Evolutionary conservation across 2,113 vertebrate species (phyloP), one percentile per base, ranked within the genome.

Genomic region (Tetrax tetrax): DNA sequence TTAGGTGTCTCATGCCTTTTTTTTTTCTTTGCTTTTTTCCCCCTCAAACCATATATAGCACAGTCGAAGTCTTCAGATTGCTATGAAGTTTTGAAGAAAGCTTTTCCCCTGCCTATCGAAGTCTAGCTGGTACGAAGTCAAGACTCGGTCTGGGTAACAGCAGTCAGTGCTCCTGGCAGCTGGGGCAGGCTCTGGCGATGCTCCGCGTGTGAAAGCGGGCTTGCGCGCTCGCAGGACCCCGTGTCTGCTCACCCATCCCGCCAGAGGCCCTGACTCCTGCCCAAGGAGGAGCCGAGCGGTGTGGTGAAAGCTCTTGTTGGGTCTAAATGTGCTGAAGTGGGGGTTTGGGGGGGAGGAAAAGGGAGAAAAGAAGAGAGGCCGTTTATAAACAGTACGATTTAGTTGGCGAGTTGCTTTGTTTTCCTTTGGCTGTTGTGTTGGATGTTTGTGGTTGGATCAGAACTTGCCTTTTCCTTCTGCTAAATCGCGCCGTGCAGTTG

Each of bases 361-460:
- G 4, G 23, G 7, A 24, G 28, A 25, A 48, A 37, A 51, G 6
- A 7, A 29, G 70, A 50, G 79, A 69, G 57, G 45, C 86, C 65
- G 13, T 92, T 87, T 92, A 61, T 69, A 84, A 96, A 50, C 43
- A 91, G 80, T 50, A 83, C 77, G 38, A 4, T 79, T 85, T 53
- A 69, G 83, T 37, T 94, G 94, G 86, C 54, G 1, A 91, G 74
- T 72, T 71, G 65, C 83, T 95, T 51, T 95, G 91, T 95, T 97
- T 95, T 92, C 83, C 91, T 76, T 95, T 96, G 96, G 94, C 96
- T 87, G 93, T 91, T 89, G 87, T 33, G 70, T 47, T 92, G 89
- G 91, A 93, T 97, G 19, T 74, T 96, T 96, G 91, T 94, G 95
- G 96, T 83, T 45, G 93, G 81, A 60, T 38, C 41, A 92, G 90